phyloP scores from a whole-genome alignment of 2,113 vertebrate genomes.

The Pseudopodoces humilis region DNA sequence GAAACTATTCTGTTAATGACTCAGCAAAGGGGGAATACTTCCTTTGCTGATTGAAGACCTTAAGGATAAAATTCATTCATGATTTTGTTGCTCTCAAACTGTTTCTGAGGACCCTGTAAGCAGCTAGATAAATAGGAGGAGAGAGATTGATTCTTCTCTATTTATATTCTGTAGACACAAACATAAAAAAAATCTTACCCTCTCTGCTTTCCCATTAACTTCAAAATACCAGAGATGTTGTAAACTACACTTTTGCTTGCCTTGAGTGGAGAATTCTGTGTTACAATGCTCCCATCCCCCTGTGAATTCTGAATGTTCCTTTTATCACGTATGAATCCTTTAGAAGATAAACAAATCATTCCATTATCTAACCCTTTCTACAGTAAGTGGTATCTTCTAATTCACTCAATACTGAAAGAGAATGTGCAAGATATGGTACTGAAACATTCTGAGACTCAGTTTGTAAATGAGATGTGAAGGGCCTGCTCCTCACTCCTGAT shows the following conservation, averaged over 20 bases:
- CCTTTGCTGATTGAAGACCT: background rate
- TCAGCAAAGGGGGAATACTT: background rate
- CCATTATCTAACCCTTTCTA: background rate
- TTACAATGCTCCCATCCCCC: rapidly evolving
- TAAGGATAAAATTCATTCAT: background rate
- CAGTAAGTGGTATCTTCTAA: background rate
- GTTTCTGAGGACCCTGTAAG: background rate
- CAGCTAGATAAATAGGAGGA: background rate
- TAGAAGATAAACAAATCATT: background rate
- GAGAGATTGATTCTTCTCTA: background rate
- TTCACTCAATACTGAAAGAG: background rate
- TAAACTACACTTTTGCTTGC: background rate
- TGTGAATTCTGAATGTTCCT: background rate
- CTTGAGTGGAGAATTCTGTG: background rate
- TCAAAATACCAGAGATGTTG: background rate
- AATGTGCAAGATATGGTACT: background rate
- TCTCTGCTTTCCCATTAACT: background rate
- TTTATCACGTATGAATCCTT: background rate
- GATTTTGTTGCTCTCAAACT: background rate
- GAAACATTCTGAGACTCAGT: background rate
- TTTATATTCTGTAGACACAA: background rate
- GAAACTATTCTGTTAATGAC: background rate
- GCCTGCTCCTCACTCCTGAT: background rate
- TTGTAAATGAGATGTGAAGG: background rate
- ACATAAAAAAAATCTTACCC: background rate